Evolutionary conservation across 2,113 vertebrate species (phyloP), one percentile per base, ranked within the genome.

Genomic region (Poicephalus meyeri): DNA sequence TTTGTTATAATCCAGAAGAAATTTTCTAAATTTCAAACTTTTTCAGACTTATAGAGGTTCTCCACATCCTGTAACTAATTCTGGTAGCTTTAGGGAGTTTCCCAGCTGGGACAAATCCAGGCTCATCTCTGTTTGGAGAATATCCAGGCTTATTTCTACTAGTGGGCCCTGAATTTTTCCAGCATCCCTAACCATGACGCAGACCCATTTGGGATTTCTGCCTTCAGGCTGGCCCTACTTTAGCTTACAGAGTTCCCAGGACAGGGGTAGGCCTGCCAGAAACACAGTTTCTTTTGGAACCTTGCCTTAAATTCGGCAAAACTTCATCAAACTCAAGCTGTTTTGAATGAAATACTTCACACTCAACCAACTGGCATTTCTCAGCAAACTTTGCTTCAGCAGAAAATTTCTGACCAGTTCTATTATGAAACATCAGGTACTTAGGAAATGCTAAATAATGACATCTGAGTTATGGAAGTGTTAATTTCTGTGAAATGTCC

Each of bases 31-130:
- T 88, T 96, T 93, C 63, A 56, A 69, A 50, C 11, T 70, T 91
- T 35, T 58, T 35, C 33, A 58, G 56, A 63, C 7, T 72, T 63
- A 33, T 1, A 37, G 31, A 93, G 58, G 24, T 31, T 77, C 46
- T 65, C 31, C 19, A 53, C 28, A 84, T 92, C 31, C 55, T 86
- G 64, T 81, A 92, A 84, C 91, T 88, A 88, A 86, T 86, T 94
- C 95, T 92, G 72, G 92, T 95, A 97, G 83, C 96, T 95, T 94
- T 84, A 95, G 83, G 83, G 92, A 95, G 91, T 95, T 97, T 78
- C 88, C 80, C 60, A 86, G 35, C 65, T 96, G 92, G 80, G 92
- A 86, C 17, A 91, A 81, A 93, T 95, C 69, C 94, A 97, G 83
- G 55, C 47, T 95, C 61, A 81, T 97, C 86, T 92, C 91, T 92